Base-by-base conservation (phyloP, 2,888 invertebrate species). In the Leucoma salicis region DNA sequence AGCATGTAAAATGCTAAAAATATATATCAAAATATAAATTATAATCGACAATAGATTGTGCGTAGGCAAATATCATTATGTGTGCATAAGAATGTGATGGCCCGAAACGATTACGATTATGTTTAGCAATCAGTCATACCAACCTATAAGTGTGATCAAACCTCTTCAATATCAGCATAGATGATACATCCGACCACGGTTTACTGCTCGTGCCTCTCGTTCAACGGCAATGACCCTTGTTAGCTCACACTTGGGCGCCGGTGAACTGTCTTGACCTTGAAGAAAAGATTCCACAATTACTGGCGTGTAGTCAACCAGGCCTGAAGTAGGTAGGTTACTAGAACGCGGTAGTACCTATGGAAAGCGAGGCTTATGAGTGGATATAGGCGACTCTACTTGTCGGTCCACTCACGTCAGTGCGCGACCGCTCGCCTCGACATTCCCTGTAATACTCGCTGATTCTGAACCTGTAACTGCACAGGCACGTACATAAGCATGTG, bases 201-300 rank as follows among this genome's bases (percentile, higher is more conserved):
- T 41, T 14, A 18, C 48, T 5, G 34, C 35, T 16, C 42, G 25
- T 42, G 51, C 57, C 60, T 45, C 63, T 63, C 47, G 46, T 53
- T 59, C 60, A 74, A 65, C 72, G 62, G 46, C 55, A 76, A 74
- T 78, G 78, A 78, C 71, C 76, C 63, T 55, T 62, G 63, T 53
- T 58, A 56, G 47, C 53, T 62, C 59, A 49, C 63, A 59, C 55
- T 54, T 45, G 53, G 58, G 66, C 70, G 73, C 63, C 71, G 71
- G 69, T 80, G 82, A 83, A 73, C 80, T 70, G 70, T 66, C 65
- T 67, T 70, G 77, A 74, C 73, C 75, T 64, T 70, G 53, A 56
- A n/a, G 56, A 48, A 48, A 45, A 52, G 40, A 57, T 59, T 67
- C 63, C 51, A 56, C 61, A 66, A 57, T 62, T 66, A 53, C 57